Evolutionary conservation across 2,113 vertebrate species (phyloP), one percentile per base, ranked within the genome.

Genomic region (Pachyramphus minor): DNA sequence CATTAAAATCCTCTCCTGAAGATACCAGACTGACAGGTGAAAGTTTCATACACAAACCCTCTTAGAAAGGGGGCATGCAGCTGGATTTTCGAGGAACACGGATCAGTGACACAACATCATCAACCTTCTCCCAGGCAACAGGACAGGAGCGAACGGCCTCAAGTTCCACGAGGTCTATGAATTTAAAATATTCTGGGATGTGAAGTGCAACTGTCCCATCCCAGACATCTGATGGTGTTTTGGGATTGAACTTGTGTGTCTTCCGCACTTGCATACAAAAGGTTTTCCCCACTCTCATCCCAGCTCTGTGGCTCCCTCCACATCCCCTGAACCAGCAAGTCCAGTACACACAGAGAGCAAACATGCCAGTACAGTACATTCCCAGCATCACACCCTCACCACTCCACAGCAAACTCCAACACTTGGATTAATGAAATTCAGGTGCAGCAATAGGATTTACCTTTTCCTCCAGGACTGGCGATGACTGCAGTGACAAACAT

Each of bases 401-500:
- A 68, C 77, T 58, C 42, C 37, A 80, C 56, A 84, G 44, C 76
- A 81, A 78, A 24, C 60, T 89, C 86, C n/a, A 62, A 39, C 82
- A 64, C n/a, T 3, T 42, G 19, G 19, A 73, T 90, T 53, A 90
- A 84, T 8, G 12, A 82, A 89, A 50, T 84, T 47, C 72, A 84
- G 72, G 91, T 41, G 60, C 87, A 87, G 71, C 68, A 74, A 19
- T 6, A 68, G 76, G 81, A 97, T 98, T 99, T 99, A 99, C 99
- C 99, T 99, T 99, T 99, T 99, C 98, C 98, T 99, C 99, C 99
- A 99, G 56, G 98, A 98, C 98, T 99, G 99, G 97, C 98, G 99
- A 97, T 99, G 99, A 98, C 99, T 99, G 99, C 93, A 97, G 98
- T 92, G 63, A 98, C 97, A 98, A 95, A 98, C 97, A 97, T 89